Percentiles rank a stretch among this genome's conserved stretches.
These are phyloP conservation scores for Selenia dentaria DNA, from an alignment of 2,888 invertebrate genomes.

Conservation along the genomic window DNA sequence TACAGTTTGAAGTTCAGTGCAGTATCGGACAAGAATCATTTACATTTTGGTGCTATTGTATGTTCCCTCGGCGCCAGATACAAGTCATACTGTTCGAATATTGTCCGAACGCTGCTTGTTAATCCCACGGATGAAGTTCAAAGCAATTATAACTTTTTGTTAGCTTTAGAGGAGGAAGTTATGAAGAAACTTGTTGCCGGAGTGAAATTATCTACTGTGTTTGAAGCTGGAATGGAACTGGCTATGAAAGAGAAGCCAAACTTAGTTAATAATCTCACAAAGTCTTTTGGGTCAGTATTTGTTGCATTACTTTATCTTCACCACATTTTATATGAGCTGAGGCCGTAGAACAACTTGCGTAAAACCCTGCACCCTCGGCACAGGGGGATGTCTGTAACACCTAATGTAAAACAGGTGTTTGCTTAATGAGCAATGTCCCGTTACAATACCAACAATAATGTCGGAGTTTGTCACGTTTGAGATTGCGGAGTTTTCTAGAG, in stretches of 20 bases:
- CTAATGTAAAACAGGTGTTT: too few species aligned
- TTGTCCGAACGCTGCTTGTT: constrained; percentile 97
- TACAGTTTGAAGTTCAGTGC: constrained; percentile 99
- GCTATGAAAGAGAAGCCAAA: constrained; percentile 95
- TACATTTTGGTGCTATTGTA: constrained; percentile 98
- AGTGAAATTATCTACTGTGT: constrained; percentile 93
- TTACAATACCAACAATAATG: too few species aligned
- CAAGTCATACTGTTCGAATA: constrained; percentile 99
- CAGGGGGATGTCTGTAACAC: too few species aligned
- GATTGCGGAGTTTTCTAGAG: too few species aligned
- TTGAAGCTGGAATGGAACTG: constrained; percentile 91
- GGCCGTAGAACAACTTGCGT: too few species aligned
- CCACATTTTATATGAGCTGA: too few species aligned
- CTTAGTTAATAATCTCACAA: constrained; percentile 95
- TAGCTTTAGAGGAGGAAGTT: constrained; percentile 95
- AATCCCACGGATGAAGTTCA: constrained; percentile 93
- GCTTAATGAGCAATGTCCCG: too few species aligned
- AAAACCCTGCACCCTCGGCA: too few species aligned
- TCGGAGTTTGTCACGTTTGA: too few species aligned
- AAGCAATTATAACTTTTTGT: constrained; percentile 95
- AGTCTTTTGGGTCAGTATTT: constrained; percentile 91
- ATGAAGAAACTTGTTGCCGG: constrained; percentile 93
- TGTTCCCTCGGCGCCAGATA: constrained; percentile 97
- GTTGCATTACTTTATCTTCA: background rate
- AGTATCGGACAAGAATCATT: constrained; percentile 95